These are phyloP conservation scores for Rhinatrema bivittatum DNA, from an alignment of 2,797 vertebrate species.

Conservation along the genomic window DNA sequence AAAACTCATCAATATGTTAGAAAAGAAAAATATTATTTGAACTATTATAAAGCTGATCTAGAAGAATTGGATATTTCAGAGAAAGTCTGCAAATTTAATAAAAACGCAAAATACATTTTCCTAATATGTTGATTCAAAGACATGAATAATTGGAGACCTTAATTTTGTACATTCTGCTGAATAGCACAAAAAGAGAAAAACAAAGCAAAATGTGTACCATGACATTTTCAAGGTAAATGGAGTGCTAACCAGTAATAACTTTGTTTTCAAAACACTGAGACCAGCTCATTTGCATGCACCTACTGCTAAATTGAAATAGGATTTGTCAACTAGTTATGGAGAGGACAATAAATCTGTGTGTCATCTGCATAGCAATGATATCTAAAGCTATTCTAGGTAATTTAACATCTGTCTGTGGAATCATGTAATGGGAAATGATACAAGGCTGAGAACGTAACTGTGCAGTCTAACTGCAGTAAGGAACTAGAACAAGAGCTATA, in stretches of 20 bases:
- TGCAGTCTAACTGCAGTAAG: slow-evolving; percentile 12
- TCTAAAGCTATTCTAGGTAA: slow-evolving; percentile 16
- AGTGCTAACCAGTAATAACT: slow-evolving; percentile 19
- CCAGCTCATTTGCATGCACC: slow-evolving; percentile 29
- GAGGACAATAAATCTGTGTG: slow-evolving; percentile 35
- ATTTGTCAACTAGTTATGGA: slow-evolving; percentile 39
- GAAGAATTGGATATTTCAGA: slow-evolving; percentile 1
- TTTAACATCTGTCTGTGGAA: slow-evolving; percentile 22
- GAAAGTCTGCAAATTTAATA: slow-evolving; percentile 14
- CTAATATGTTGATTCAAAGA: slow-evolving; percentile 8
- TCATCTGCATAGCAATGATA: slow-evolving; percentile 28
- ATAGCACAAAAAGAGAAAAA: not conserved
- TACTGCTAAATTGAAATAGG: slow-evolving; percentile 31
- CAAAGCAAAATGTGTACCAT: not conserved
- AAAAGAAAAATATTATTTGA: slow-evolving; percentile 12
- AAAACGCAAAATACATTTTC: slow-evolving; percentile 3
- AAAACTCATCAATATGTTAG: slow-evolving; percentile 6
- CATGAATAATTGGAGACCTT: slow-evolving; percentile 1
- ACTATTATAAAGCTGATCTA: not conserved
- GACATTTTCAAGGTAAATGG: slow-evolving; percentile 15
- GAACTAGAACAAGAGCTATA: slow-evolving; percentile 15
- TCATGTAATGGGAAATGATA: slow-evolving; percentile 27
- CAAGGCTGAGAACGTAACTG: slow-evolving; percentile 13
- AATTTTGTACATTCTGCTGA: not conserved
- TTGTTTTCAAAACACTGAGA: slow-evolving; percentile 33